Evolutionary conservation across 1,140 invertebrate genomes (phyloP).

Genomic region (Antheraea pernyi): DNA sequence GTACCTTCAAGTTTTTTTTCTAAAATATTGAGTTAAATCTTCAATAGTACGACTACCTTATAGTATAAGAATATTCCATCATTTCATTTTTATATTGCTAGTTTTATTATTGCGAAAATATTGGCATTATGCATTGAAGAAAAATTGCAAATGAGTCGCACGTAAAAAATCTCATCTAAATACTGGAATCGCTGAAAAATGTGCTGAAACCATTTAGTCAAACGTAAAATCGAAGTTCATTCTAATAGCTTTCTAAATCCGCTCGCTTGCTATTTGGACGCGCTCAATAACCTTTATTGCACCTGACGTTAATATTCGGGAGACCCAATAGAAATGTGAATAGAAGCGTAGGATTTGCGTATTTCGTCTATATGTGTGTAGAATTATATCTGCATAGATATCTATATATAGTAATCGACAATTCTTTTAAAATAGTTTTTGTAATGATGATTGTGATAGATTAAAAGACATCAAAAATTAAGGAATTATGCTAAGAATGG

Average conservation of each 20-base stretch:
- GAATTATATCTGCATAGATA: not conserved
- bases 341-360: slow-evolving; percentile 31
- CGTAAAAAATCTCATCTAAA: not conserved
- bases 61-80: no score
- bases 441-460: no score
- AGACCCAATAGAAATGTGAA: slow-evolving; percentile 11
- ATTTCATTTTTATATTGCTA: no score
- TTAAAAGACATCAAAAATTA: no score
- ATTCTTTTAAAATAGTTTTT: no score
- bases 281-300: slow-evolving; percentile 19
- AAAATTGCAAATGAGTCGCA: not conserved
- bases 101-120: not conserved
- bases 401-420: no score
- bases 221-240: slow-evolving; percentile 6
- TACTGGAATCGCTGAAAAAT: not conserved
- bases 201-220: slow-evolving; percentile 10
- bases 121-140: not conserved
- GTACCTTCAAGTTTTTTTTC: no score
- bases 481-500: no score
- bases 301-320: slow-evolving; percentile 21
- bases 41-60: no score
- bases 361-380: not conserved
- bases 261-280: slow-evolving; percentile 14
- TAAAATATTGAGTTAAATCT: no score
- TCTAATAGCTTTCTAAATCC: slow-evolving; percentile 20